Percentiles rank a stretch among this genome's conserved stretches.
Conservation (phyloP, 2,113 vertebrate species). For the Naja naja region DNA sequence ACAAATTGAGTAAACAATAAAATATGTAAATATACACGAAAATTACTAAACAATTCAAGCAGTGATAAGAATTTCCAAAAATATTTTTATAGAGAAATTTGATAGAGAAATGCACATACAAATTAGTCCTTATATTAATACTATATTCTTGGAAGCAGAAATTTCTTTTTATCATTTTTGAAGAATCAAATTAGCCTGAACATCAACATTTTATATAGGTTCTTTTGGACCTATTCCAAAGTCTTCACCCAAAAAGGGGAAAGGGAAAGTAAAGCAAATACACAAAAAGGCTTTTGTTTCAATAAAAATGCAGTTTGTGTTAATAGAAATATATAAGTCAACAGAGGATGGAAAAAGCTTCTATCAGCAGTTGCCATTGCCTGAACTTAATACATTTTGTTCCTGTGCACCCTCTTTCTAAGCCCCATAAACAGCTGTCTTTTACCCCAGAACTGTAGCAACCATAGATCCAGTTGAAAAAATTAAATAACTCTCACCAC, state of each 20-base stretch:
- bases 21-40: neutral
- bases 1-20: neutral
- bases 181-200: neutral
- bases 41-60: neutral
- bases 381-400: neutral
- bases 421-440: neutral
- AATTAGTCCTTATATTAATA: neutral
- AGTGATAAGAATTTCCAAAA: neutral
- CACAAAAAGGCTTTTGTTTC: neutral
- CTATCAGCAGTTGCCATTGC: neutral
- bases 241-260: neutral
- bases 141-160: neutral
- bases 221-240: neutral
- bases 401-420: neutral
- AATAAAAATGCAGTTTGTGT: neutral
- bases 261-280: neutral
- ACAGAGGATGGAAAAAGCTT: neutral
- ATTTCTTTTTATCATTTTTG: neutral
- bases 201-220: neutral
- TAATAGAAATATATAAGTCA: neutral
- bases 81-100: neutral
- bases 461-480: slow-evolving; percentile 9
- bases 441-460: slow-evolving; percentile 12
- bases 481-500: slow-evolving; percentile 47
- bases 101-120: neutral